Conservation (phyloP, 2,888 invertebrate genomes). For the Ephialtes manifestator region DNA sequence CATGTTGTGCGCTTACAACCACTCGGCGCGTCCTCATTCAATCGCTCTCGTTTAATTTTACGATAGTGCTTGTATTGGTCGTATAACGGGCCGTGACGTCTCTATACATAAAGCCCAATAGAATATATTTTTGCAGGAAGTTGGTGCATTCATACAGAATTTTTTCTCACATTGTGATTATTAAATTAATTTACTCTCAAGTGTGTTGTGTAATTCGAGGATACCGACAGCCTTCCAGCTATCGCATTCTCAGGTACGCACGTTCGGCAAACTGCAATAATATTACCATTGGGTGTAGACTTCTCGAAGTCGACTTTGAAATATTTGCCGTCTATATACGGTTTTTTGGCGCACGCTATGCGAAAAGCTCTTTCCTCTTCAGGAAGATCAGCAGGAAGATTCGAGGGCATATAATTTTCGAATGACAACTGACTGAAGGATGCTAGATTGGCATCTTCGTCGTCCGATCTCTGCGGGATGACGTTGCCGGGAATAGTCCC, state of each 20-base stretch:
- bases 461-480: no score
- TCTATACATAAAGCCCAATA: not conserved
- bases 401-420: not conserved
- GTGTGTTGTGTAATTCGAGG: no score
- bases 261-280: no score
- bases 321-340: slow-evolving; percentile 5
- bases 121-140: not conserved
- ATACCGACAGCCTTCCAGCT: no score
- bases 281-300: slow-evolving; percentile 1
- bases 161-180: not conserved
- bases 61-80: not conserved
- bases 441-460: not conserved
- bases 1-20: slow-evolving; percentile 36
- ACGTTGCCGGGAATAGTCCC: no score
- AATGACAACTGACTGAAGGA: slow-evolving; percentile 2
- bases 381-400: not conserved
- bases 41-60: not conserved
- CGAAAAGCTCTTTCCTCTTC: slow-evolving; percentile 12
- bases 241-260: no score
- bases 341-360: not conserved
- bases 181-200: not conserved
- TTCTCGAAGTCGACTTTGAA: slow-evolving; percentile 8
- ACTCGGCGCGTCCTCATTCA: not conserved
- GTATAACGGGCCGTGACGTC: slow-evolving; percentile 1
- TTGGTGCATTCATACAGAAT: not conserved